Base-by-base conservation (phyloP, 2,888 invertebrate genomes). In the Lepidochitona cinerea region DNA sequence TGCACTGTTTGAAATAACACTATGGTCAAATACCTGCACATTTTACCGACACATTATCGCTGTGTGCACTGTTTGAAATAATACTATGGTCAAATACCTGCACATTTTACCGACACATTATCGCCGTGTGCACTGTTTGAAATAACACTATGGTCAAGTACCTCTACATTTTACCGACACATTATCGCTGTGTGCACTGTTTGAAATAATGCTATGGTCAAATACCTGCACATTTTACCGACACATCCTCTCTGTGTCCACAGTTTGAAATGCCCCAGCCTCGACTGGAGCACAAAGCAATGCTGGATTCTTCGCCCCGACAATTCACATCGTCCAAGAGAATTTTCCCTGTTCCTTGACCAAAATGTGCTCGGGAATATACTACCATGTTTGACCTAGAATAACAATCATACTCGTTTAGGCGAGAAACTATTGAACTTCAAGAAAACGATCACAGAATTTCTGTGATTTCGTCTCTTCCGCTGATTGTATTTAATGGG, bases 201-300 rank as follows among this genome's bases (percentile, higher is more conserved):
- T n/a, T n/a, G n/a, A n/a, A n/a, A n/a, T n/a, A n/a, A n/a, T n/a
- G n/a, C n/a, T n/a, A n/a, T n/a, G n/a, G n/a, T n/a, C 18, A 41
- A 9, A 41, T 7, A 59, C 59, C 59, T 59, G 59, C 59, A 26
- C 59, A 59, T 2, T 23, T 29, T 32, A 59, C 26, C 14, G 59
- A 36, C n/a, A 93, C 94, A 85, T 95, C 95, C 89, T 95, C 95
- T 6, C 92, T 91, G 85, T 95, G 95, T 77, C 93, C 93, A 85
- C 95, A 95, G 85, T 95, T 94, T 86, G 93, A 93, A 76, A 93
- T 92, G 1, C 94, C 94, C 94, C 94, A 95, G 12, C 93, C 91
- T 90, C 93, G 93, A 83, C 94, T 94, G 7, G 91, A 90, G 85
- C 95, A 95, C 32, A 92, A 89, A 71, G 93, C 92, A 26, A 95